Percentiles rank a stretch among this genome's conserved stretches.
These are phyloP conservation scores for Drosophila virilis DNA, from an alignment of 1,140 invertebrate genomes.

Conservation along the genomic window DNA sequence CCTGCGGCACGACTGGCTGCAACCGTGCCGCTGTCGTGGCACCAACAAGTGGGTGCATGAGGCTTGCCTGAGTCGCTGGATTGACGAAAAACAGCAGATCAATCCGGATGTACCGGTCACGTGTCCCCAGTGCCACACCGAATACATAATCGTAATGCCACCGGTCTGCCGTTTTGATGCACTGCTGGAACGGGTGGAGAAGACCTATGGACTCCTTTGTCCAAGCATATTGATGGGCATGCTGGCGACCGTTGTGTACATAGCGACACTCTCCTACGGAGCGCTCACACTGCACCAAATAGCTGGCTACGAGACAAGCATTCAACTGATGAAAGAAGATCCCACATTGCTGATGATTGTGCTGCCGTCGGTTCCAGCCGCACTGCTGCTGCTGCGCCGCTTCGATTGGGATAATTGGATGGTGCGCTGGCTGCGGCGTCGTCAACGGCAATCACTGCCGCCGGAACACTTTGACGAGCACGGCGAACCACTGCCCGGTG, in stretches of 20 bases:
- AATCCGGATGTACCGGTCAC: slow-evolving; percentile 39
- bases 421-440: slow-evolving; percentile 50
- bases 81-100: slow-evolving; percentile 55
- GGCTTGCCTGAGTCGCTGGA: slow-evolving; percentile 62
- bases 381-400: slow-evolving; percentile 43
- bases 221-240: slow-evolving; percentile 58
- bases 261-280: slow-evolving; percentile 56
- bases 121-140: slow-evolving; percentile 60
- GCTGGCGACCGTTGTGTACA: slow-evolving; percentile 56
- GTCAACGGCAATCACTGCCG: slow-evolving; percentile 13
- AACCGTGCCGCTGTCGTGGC: slow-evolving; percentile 69
- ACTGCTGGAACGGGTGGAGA: slow-evolving; percentile 42
- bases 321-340: slow-evolving; percentile 55
- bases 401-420: slow-evolving; percentile 57
- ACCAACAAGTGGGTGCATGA: slow-evolving; percentile 72
- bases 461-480: slow-evolving; percentile 35
- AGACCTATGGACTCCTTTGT: slow-evolving; percentile 44
- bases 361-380: slow-evolving; percentile 53
- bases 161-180: slow-evolving; percentile 47
- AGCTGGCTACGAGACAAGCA: slow-evolving; percentile 35
- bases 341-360: slow-evolving; percentile 61
- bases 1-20: slow-evolving; percentile 49
- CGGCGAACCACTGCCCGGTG: slow-evolving; percentile 50
- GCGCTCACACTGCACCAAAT: slow-evolving; percentile 53
- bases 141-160: slow-evolving; percentile 65